Conservation (phyloP, 2,888 invertebrate genomes). For the Euzetes globulus region DNA sequence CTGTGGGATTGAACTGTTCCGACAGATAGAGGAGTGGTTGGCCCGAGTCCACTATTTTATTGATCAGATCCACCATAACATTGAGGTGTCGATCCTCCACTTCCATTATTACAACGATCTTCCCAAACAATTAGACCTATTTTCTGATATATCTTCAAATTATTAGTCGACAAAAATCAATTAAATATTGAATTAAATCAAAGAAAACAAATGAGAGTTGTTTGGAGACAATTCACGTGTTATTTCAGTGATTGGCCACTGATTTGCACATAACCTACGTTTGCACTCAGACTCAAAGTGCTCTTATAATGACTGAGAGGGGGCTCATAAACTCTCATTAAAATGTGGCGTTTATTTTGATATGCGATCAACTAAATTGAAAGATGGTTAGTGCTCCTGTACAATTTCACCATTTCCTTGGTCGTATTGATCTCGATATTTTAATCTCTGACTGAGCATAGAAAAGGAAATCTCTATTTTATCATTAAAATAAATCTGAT, state of each 20-base stretch:
- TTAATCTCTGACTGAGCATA: too few relatives aligned
- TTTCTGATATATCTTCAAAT: not conserved
- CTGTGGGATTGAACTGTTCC: constrained; percentile 1
- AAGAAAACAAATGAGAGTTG: not conserved
- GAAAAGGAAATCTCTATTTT: too few relatives aligned
- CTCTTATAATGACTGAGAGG: too few relatives aligned
- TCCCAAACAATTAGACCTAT: not conserved
- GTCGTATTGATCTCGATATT: too few relatives aligned
- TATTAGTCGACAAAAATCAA: not conserved
- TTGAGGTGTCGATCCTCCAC: constrained; percentile 19
- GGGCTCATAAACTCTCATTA: too few relatives aligned
- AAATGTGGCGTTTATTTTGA: too few relatives aligned
- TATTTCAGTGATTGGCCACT: constrained; percentile 18
- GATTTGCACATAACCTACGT: not conserved
- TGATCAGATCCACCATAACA: constrained; percentile 3
- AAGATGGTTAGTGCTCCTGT: too few relatives aligned
- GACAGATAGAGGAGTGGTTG: not conserved
- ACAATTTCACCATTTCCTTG: too few relatives aligned
- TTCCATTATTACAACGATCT: not conserved
- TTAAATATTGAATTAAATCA: too few relatives aligned
- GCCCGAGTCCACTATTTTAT: not conserved
- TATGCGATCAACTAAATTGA: too few relatives aligned
- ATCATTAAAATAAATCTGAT: too few relatives aligned
- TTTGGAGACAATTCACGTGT: constrained; percentile 3
- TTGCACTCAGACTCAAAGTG: too few relatives aligned